phyloP scores from a whole-genome alignment of 1,140 invertebrate genomes.

The Drosophila albomicans region DNA sequence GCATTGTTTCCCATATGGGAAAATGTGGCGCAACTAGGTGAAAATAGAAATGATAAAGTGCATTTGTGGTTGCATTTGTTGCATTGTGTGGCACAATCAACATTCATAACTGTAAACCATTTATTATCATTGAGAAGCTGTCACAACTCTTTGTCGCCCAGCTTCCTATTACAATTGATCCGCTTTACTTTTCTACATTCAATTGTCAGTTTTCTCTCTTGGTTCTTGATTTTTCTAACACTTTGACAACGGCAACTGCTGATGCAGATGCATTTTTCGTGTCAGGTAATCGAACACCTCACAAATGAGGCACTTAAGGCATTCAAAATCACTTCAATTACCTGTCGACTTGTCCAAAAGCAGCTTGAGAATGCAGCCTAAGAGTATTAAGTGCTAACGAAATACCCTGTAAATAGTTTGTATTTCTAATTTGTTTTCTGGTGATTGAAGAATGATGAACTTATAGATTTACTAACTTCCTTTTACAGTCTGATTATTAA shows the following conservation, averaged over 20 bases:
- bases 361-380: neutral
- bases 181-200: constrained; percentile 6
- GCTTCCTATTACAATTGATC: constrained; percentile 35
- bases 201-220: constrained; percentile 10
- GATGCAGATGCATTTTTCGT: constrained; percentile 61
- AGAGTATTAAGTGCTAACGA: neutral
- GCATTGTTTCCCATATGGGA: constrained; percentile 18
- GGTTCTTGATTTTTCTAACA: constrained; percentile 19
- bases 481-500: no score
- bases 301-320: constrained; percentile 53
- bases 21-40: constrained; percentile 44
- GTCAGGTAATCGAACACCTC: constrained; percentile 73
- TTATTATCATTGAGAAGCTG: constrained; percentile 35
- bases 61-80: constrained; percentile 12
- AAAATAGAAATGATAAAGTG: constrained; percentile 48
- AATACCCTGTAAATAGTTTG: constrained; percentile 1
- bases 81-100: neutral
- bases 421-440: no score
- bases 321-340: constrained; percentile 44
- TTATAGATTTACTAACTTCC: no score
- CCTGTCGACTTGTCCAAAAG: constrained; percentile 12
- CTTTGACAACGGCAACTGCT: constrained; percentile 34
- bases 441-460: no score
- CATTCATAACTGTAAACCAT: constrained; percentile 22
- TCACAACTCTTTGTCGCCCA: constrained; percentile 19